A percentile compares a stretch with the other conserved stretches of the same genome.
These are phyloP conservation scores for Sebastes itinus DNA, from an alignment of 2,797 vertebrate genomes.

Conservation along the genomic window DNA sequence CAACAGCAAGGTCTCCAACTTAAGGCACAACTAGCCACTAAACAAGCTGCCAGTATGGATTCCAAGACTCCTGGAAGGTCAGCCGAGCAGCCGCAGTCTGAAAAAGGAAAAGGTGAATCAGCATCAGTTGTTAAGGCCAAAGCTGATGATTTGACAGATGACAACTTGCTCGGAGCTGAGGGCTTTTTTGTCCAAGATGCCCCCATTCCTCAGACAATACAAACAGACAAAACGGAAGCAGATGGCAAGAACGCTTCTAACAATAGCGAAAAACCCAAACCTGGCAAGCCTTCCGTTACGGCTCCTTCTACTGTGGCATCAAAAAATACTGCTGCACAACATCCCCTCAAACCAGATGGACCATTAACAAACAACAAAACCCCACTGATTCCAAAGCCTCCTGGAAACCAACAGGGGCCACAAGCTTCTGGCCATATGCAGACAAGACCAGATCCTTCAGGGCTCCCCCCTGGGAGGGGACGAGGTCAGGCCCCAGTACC, in stretches of 20 bases:
- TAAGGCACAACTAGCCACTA: slow-evolving; percentile 45
- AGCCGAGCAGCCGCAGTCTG: slow-evolving; percentile 10
- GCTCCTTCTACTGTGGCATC: slow-evolving; percentile 18
- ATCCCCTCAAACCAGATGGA: slow-evolving; percentile 46
- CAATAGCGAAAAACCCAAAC: slow-evolving; percentile 38
- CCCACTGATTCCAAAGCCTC: slow-evolving; percentile 30
- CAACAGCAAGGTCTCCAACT: slow-evolving; percentile 39
- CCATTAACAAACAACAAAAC: slow-evolving; percentile 35
- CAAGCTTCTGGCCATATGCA: slow-evolving; percentile 45
- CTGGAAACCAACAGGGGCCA: slow-evolving; percentile 40
- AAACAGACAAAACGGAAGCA: slow-evolving; percentile 8
- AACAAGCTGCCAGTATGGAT: slow-evolving; percentile 24
- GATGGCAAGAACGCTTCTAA: slow-evolving; percentile 12
- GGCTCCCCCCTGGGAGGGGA: slow-evolving; percentile 63
- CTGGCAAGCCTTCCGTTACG: slow-evolving; percentile 35
- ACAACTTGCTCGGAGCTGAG: slow-evolving; percentile 68
- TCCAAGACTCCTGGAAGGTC: slow-evolving; percentile 42
- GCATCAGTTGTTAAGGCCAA: slow-evolving; percentile 5
- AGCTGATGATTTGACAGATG: slow-evolving; percentile 74
- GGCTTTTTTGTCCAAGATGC: slow-evolving; percentile 82
- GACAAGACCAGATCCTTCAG: slow-evolving; percentile 52
- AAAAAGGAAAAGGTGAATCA: slow-evolving; percentile 42
- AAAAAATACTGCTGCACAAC: slow-evolving; percentile 42
- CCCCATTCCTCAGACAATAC: slow-evolving; percentile 82
- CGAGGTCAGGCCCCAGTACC: slow-evolving; percentile 65